Conservation (phyloP, 2,797 vertebrate species). For the Pteronotus mesoamericanus region DNA sequence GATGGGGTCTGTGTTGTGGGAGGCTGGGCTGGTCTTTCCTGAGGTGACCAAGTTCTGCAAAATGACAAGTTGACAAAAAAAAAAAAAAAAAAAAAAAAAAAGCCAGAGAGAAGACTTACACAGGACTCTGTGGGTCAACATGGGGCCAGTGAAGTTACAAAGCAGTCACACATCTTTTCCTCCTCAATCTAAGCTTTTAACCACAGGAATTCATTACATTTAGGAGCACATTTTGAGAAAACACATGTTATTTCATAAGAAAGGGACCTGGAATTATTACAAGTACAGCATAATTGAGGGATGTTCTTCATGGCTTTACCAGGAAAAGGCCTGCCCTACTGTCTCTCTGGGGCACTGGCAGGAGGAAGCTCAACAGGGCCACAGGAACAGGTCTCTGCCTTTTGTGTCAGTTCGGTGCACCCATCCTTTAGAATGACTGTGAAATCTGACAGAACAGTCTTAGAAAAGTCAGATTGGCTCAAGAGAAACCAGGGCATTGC, state of each 20-base stretch:
- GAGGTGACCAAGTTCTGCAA: slow-evolving; percentile 57
- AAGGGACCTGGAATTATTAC: not conserved
- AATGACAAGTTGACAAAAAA: slow-evolving; percentile 43
- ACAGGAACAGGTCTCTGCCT: fast-evolving
- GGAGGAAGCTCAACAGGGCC: not conserved
- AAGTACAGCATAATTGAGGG: not conserved
- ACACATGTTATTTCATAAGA: fast-evolving
- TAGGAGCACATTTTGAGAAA: not conserved
- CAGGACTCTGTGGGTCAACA: not conserved
- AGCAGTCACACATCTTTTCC: fast-evolving
- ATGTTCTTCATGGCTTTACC: not conserved
- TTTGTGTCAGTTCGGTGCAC: not conserved
- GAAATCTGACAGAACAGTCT: not conserved
- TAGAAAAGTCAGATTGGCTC: not conserved
- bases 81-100: slow-evolving; percentile 45
- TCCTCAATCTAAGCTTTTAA: not conserved
- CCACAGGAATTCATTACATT: not conserved
- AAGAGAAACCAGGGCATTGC: fast-evolving
- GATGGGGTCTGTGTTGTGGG: slow-evolving; percentile 63
- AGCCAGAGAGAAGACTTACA: not conserved
- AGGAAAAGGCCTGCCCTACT: fast-evolving
- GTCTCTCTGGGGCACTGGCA: fast-evolving
- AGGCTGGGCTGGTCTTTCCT: slow-evolving; percentile 64
- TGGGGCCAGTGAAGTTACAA: not conserved
- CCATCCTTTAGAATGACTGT: not conserved